Percentiles rank a stretch among this genome's conserved stretches.
phyloP scores from a whole-genome alignment of 2,113 vertebrate species.

The Polypterus bichir region DNA sequence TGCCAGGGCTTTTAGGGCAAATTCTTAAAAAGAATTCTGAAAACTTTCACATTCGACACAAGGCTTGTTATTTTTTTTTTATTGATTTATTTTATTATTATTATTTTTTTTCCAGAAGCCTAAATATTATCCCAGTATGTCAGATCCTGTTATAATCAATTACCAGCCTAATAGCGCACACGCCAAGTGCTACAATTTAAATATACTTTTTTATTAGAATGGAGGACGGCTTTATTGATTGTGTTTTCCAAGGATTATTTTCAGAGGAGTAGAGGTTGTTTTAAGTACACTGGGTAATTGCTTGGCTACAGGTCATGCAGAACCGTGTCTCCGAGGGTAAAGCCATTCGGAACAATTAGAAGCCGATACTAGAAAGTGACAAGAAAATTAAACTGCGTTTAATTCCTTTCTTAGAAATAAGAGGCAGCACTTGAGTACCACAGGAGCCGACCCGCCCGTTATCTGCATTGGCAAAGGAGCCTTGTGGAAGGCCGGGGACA shows the following conservation, averaged over 20 bases:
- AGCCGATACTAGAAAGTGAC: constrained; percentile 16
- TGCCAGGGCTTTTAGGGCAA: too few relatives aligned
- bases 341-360: constrained; percentile 23
- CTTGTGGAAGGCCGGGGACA: too few relatives aligned
- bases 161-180: not conserved
- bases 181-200: not conserved
- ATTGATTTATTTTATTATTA: too few relatives aligned
- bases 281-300: constrained; percentile 1
- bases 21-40: too few relatives aligned
- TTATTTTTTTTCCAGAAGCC: not conserved
- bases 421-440: too few relatives aligned
- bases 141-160: not conserved
- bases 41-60: too few relatives aligned
- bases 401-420: not conserved
- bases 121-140: not conserved
- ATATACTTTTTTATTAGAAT: constrained; percentile 2
- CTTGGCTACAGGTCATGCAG: constrained; percentile 7
- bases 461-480: too few relatives aligned
- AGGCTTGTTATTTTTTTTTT: too few relatives aligned
- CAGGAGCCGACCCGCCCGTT: too few relatives aligned
- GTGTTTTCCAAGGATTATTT: not conserved
- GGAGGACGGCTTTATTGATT: not conserved
- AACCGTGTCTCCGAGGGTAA: constrained; percentile 3
- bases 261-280: not conserved
- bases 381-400: not conserved